Conservation (phyloP, 1,140 invertebrate genomes). For the Microplitis mediator region DNA sequence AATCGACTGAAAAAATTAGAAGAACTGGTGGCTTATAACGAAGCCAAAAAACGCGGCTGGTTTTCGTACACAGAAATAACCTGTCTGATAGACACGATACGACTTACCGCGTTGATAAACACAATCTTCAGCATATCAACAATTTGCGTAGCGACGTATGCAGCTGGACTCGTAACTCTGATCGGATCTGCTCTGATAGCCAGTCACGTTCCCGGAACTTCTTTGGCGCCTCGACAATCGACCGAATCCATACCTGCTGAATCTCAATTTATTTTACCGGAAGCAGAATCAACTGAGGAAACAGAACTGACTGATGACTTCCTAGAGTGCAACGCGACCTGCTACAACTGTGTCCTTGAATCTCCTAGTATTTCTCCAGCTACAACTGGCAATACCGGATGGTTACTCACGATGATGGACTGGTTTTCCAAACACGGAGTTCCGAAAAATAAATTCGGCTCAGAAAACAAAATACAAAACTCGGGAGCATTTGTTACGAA, state of each 20-base stretch:
- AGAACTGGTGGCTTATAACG: slow-evolving; percentile 70
- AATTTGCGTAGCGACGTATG: slow-evolving; percentile 74
- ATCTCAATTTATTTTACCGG: not conserved
- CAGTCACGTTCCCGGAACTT: slow-evolving; percentile 65
- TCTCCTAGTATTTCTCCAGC: not conserved
- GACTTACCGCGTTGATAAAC: slow-evolving; percentile 62
- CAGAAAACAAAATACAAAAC: not conserved
- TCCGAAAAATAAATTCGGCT: not conserved
- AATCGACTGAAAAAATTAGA: slow-evolving; percentile 73
- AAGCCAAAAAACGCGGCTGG: slow-evolving; percentile 78
- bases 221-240: slow-evolving; percentile 27
- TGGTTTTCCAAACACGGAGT: slow-evolving; percentile 52
- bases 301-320: not conserved
- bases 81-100: slow-evolving; percentile 66
- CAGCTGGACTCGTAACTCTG: slow-evolving; percentile 73
- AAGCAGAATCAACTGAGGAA: not conserved
- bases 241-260: not conserved
- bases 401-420: slow-evolving; percentile 59
- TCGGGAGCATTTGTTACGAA: slow-evolving; percentile 22
- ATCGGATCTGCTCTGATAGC: slow-evolving; percentile 72
- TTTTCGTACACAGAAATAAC: slow-evolving; percentile 84
- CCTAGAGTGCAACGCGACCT: slow-evolving; percentile 15
- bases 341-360: slow-evolving; percentile 16
- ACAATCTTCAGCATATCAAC: slow-evolving; percentile 68
- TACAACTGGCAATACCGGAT: slow-evolving; percentile 34